A percentile compares a stretch with the other conserved stretches of the same genome.
Conservation (phyloP, 2,888 invertebrate genomes). For the Stramonita haemastoma region DNA sequence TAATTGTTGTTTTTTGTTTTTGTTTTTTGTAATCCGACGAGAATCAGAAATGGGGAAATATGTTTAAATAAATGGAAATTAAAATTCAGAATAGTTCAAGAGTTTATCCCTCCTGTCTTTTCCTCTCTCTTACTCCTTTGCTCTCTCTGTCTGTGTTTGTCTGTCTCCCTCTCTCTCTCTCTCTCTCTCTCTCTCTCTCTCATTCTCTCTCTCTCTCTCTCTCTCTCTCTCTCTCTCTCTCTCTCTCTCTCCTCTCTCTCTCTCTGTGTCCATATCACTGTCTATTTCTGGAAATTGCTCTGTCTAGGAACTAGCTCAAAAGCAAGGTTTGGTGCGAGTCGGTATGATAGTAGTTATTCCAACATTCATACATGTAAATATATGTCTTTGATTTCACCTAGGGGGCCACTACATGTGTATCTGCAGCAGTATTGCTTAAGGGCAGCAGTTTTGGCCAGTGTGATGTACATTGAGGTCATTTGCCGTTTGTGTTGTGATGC, state of each 20-base stretch:
- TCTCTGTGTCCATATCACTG: not conserved
- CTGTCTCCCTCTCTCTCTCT: no score
- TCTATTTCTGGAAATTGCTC: not conserved
- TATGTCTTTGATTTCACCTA: not conserved
- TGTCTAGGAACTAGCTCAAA: not conserved
- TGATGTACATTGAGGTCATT: not conserved
- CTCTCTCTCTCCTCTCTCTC: not conserved
- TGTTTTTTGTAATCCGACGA: no score
- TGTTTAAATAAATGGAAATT: no score
- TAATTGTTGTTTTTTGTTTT: no score
- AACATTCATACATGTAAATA: not conserved
- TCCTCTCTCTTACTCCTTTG: no score
- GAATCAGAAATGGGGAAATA: no score
- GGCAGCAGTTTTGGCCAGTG: not conserved
- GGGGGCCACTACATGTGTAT: not conserved
- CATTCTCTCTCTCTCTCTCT: no score
- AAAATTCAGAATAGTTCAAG: no score
- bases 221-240: not conserved
- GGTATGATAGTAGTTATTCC: not conserved
- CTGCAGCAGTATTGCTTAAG: slow-evolving; percentile 5
- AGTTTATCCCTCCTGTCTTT: no score
- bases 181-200: no score
- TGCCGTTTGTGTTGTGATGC: not conserved
- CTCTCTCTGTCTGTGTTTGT: no score
- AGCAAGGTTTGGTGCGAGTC: not conserved